A percentile compares a stretch with the other conserved stretches of the same genome.
phyloP scores from a whole-genome alignment of 2,888 invertebrate genomes.

The Synergus laeviventris region DNA sequence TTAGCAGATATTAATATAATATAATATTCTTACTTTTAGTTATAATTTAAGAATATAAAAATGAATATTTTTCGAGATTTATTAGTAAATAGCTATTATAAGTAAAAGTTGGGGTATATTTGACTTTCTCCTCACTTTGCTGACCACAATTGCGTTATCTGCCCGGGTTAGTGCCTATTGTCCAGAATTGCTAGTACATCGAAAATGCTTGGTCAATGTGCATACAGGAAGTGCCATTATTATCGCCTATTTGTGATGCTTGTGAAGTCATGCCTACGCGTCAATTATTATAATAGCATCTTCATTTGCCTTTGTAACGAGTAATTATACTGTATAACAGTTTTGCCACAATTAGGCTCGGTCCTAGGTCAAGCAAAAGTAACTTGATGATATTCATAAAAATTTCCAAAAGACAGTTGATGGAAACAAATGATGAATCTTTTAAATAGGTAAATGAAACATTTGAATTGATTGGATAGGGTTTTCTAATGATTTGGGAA shows the following conservation, averaged over 20 bases:
- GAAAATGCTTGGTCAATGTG: not conserved
- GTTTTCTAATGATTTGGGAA: not conserved
- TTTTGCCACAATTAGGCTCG: conserved; percentile 10
- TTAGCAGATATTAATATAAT: not conserved
- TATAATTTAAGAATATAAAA: not conserved
- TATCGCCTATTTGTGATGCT: conserved; percentile 9
- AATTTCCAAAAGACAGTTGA: no score
- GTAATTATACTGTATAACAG: not conserved
- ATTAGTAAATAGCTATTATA: not conserved
- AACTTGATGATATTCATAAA: not conserved
- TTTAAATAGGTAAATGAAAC: no score
- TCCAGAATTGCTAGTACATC: conserved; percentile 27
- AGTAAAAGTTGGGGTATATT: not conserved
- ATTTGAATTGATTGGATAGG: no score
- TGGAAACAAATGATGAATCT: no score
- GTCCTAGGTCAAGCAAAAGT: not conserved
- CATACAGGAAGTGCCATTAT: conserved; percentile 21
- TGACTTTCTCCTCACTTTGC: not conserved
- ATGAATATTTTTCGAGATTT: not conserved
- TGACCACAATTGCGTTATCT: conserved; percentile 11
- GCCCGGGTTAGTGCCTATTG: not conserved
- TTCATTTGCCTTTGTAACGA: conserved; percentile 13
- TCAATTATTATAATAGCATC: conserved; percentile 37
- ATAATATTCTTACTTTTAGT: not conserved
- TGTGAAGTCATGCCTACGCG: conserved; percentile 12